phyloP scores from a whole-genome alignment of 2,113 vertebrate genomes.

The Paradoxurus hermaphroditus region DNA sequence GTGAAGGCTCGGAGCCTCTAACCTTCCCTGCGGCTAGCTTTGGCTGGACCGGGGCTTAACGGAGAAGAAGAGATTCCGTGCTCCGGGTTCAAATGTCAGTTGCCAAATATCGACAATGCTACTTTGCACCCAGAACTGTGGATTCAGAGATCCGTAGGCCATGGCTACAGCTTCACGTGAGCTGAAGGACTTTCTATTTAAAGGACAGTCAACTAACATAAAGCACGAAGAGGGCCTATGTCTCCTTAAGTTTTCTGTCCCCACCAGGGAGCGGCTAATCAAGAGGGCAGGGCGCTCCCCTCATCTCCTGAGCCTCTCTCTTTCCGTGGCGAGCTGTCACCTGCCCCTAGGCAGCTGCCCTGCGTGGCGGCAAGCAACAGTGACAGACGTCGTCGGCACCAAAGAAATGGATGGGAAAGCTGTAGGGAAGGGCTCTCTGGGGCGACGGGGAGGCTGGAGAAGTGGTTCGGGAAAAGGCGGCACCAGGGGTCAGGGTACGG shows the following conservation, averaged over 20 bases:
- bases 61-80: neutral
- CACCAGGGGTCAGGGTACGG: neutral
- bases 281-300: neutral
- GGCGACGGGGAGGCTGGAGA: neutral
- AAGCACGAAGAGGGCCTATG: neutral
- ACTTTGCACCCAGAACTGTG: too few species aligned
- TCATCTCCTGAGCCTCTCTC: neutral
- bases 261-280: neutral
- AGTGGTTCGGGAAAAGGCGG: neutral
- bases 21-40: neutral
- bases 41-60: neutral
- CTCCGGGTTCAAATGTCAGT: neutral
- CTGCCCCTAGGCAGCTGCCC: fast-evolving
- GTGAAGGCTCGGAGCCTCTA: neutral
- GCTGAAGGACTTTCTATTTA: neutral
- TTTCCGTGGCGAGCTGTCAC: neutral
- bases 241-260: neutral
- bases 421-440: neutral
- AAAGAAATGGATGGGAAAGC: neutral
- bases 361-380: neutral
- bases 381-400: neutral
- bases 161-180: neutral
- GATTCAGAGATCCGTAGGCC: neutral
- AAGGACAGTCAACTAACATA: neutral
- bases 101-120: neutral